Conservation (phyloP, 1,140 invertebrate species). For the Drosophila albomicans region DNA sequence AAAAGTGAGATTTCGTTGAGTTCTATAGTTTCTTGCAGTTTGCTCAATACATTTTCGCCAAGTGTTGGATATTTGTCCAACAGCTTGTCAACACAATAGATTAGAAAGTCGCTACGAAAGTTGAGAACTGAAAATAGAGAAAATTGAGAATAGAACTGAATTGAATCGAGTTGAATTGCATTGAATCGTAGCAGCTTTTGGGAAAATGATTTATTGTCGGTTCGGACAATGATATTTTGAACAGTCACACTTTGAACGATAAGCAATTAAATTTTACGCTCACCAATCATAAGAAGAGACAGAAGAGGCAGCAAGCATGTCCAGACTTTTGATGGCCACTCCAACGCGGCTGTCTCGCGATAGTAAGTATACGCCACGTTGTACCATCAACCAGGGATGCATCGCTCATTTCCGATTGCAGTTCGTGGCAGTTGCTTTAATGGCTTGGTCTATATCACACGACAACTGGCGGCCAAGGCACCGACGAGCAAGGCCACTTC, state of each 20-base stretch:
- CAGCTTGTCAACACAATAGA: neutral
- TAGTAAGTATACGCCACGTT: slow-evolving; percentile 45
- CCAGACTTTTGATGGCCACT: slow-evolving; percentile 54
- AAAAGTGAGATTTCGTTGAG: too few relatives aligned
- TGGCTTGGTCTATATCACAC: slow-evolving; percentile 21
- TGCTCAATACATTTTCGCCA: too few relatives aligned
- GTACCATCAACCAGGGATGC: neutral
- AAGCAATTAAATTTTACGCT: slow-evolving; percentile 29
- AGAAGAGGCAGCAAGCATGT: slow-evolving; percentile 43
- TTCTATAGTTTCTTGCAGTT: neutral
- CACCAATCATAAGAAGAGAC: neutral
- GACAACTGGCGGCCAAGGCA: slow-evolving; percentile 38
- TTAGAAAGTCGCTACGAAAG: slow-evolving; percentile 2
- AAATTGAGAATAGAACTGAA: neutral
- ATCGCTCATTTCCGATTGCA: slow-evolving; percentile 7
- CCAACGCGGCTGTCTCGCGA: slow-evolving; percentile 42
- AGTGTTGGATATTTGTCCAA: too few relatives aligned
- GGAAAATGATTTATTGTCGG: slow-evolving; percentile 24
- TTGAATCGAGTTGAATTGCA: neutral
- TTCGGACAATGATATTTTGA: slow-evolving; percentile 26
- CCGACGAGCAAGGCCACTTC: slow-evolving; percentile 15
- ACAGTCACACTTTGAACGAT: slow-evolving; percentile 36
- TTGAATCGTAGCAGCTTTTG: slow-evolving; percentile 32
- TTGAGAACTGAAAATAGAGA: neutral
- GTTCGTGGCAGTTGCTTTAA: slow-evolving; percentile 38